A percentile compares a stretch with the other conserved stretches of the same genome.
phyloP scores from a whole-genome alignment of 2,113 vertebrate genomes.

The Pygathrix nemaeus region DNA sequence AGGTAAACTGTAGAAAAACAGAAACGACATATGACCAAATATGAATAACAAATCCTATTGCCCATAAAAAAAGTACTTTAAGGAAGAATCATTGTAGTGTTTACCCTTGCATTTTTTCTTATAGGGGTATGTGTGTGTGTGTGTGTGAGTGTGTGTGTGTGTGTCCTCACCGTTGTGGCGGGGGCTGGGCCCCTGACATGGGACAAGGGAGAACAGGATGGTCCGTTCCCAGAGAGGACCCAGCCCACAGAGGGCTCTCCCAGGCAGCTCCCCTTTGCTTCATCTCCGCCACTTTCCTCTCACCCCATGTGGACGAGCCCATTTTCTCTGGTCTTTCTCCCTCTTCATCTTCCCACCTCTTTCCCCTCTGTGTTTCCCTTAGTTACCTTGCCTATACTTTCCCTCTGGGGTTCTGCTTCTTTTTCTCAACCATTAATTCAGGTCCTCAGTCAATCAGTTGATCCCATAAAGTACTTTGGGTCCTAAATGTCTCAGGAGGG shows the following conservation, averaged over 20 bases:
- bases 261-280: too few relatives aligned
- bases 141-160: neutral
- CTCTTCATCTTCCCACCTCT: neutral
- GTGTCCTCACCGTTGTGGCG: neutral
- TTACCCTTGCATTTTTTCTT: neutral
- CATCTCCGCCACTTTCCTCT: neutral
- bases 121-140: neutral
- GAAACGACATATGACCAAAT: neutral
- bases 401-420: neutral
- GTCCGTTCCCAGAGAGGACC: too few relatives aligned
- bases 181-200: fast-evolving
- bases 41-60: neutral
- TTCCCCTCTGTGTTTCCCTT: neutral
- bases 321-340: neutral
- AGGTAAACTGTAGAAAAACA: neutral
- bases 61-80: neutral
- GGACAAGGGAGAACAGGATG: neutral
- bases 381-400: neutral
- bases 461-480: neutral
- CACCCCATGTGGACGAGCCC: neutral
- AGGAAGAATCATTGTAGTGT: neutral
- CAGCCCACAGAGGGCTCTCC: neutral
- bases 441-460: too few relatives aligned
- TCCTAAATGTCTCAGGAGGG: neutral
- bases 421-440: neutral